These are phyloP conservation scores for Otolemur crassicaudatus DNA, from an alignment of 2,797 vertebrate species.

Conservation along the genomic window DNA sequence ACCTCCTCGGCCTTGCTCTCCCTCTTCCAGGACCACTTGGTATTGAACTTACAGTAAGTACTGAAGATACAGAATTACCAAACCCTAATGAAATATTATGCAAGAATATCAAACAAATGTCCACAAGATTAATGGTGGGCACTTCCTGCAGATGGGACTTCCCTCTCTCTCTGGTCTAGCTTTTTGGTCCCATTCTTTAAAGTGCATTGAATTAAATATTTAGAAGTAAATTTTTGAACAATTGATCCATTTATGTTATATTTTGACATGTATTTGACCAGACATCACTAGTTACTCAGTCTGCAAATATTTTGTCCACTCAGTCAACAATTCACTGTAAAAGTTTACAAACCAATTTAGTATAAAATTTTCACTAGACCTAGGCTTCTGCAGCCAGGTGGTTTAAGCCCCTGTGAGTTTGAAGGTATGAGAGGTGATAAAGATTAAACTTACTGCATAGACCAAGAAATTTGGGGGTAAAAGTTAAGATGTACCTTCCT, in stretches of 20 bases:
- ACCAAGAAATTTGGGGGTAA: background rate
- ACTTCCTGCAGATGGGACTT: background rate
- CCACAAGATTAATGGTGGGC: background rate
- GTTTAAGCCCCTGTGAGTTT: background rate
- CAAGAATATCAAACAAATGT: background rate
- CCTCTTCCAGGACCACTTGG: background rate
- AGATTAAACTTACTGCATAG: background rate
- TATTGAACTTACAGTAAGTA: background rate
- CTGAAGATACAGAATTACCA: background rate
- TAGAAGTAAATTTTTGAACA: background rate
- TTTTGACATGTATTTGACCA: background rate
- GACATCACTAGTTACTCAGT: background rate
- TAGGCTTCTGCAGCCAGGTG: background rate
- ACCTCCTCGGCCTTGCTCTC: too few relatives aligned
- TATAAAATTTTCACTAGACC: rapidly evolving
- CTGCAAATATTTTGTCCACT: too few relatives aligned
- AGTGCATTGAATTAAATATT: background rate
- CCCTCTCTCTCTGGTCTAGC: background rate
- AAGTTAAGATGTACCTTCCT: background rate
- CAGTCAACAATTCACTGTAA: background rate
- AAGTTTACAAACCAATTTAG: background rate
- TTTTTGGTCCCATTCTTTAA: background rate
- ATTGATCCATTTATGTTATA: background rate
- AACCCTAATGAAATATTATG: background rate
- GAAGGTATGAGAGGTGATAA: background rate